Percentiles rank a stretch among this genome's conserved stretches.
phyloP scores from a whole-genome alignment of 1,140 invertebrate genomes.

The roundworm (Caenorhabditis elegans) region DNA sequence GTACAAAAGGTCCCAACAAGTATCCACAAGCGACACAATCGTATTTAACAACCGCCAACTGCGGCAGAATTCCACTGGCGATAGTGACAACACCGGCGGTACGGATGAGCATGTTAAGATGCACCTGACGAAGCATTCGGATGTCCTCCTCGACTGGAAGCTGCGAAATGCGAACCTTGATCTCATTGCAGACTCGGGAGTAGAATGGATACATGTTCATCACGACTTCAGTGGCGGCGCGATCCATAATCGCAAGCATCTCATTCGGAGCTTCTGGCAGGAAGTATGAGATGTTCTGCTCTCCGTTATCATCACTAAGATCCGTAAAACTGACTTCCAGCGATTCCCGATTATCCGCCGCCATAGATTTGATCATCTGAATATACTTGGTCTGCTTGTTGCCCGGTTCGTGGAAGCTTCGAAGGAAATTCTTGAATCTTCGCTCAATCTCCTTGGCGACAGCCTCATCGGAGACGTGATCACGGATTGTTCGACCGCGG shows the following conservation, averaged over 20 bases:
- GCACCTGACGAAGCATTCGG: slow-evolving; percentile 87
- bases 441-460: slow-evolving; percentile 93
- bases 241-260: slow-evolving; percentile 57
- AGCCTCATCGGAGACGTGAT: slow-evolving; percentile 95
- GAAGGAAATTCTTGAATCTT: slow-evolving; percentile 64
- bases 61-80: slow-evolving; percentile 87
- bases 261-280: slow-evolving; percentile 89
- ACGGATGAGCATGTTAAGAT: slow-evolving; percentile 87
- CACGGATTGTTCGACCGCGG: slow-evolving; percentile 77
- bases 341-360: slow-evolving; percentile 74
- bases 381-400: slow-evolving; percentile 54
- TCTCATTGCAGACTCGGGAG: slow-evolving; percentile 85
- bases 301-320: slow-evolving; percentile 77
- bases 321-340: slow-evolving; percentile 88
- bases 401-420: slow-evolving; percentile 54
- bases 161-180: slow-evolving; percentile 85
- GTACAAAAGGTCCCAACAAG: slow-evolving; percentile 90
- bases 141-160: slow-evolving; percentile 93
- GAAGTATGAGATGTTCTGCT: slow-evolving; percentile 92
- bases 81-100: slow-evolving; percentile 93
- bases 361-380: slow-evolving; percentile 60
- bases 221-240: slow-evolving; percentile 84
- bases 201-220: slow-evolving; percentile 93
- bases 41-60: slow-evolving; percentile 91
- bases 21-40: slow-evolving; percentile 95